Conservation (phyloP, 2,113 vertebrate species). For the Chunga burmeisteri region DNA sequence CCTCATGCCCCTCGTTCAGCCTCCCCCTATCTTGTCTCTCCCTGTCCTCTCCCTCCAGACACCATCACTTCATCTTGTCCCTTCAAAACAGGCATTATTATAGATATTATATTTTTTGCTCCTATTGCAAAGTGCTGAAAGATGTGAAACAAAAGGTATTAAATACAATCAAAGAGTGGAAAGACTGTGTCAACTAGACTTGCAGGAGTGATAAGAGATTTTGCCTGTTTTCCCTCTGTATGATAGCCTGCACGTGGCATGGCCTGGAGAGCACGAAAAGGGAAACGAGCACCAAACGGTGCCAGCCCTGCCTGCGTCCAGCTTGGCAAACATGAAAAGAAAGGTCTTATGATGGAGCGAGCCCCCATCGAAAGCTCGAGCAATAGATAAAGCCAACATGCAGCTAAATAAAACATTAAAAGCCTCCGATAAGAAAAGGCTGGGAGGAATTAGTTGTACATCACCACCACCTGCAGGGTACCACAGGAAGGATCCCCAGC, state of each 20-base stretch:
- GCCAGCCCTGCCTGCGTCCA: not conserved
- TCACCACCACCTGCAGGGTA: slow-evolving; percentile 58
- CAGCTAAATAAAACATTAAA: not conserved
- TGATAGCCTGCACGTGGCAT: not conserved
- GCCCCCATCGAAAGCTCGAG: accelerated
- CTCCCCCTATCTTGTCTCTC: not conserved
- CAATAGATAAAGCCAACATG: not conserved
- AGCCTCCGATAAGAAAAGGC: slow-evolving; percentile 44
- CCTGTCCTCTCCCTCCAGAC: not conserved
- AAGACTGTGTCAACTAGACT: not conserved
- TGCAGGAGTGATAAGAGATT: not conserved
- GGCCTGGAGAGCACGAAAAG: not conserved
- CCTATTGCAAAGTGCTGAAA: not conserved
- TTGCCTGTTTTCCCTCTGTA: not conserved
- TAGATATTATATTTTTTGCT: not conserved
- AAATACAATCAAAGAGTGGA: not conserved
- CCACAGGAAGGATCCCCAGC: not conserved
- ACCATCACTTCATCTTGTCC: not conserved
- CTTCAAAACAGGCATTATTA: not conserved
- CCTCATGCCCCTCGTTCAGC: not conserved
- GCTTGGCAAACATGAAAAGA: not conserved
- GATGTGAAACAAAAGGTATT: not conserved
- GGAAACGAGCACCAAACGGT: accelerated
- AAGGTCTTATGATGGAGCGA: not conserved
- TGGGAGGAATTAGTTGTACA: not conserved